Evolutionary conservation across 1,140 invertebrate genomes (phyloP).

Genomic region (Diploscapter pachys): DNA sequence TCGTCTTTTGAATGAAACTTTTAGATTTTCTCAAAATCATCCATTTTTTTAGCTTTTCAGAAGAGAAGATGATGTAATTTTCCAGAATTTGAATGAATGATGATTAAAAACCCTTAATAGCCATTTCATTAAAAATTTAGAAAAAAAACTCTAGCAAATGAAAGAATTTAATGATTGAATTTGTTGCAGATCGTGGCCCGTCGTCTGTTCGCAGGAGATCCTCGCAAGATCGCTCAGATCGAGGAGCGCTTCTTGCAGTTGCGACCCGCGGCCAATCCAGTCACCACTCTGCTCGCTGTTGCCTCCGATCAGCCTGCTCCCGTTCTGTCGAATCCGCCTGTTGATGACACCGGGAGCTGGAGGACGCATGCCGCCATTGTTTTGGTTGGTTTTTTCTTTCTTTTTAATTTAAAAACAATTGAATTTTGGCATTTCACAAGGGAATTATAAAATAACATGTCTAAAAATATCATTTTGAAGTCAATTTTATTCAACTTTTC

Average conservation of each 20-base stretch:
- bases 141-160: too few species aligned
- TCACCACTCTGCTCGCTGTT: constrained; percentile 27
- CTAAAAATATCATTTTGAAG: too few species aligned
- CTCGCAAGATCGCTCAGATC: constrained; percentile 23
- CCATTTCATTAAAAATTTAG: too few species aligned
- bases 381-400: constrained; percentile 7
- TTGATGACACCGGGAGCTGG: constrained; percentile 25
- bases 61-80: too few species aligned
- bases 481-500: not conserved
- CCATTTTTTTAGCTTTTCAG: too few species aligned
- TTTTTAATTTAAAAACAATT: too few species aligned
- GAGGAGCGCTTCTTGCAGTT: constrained; percentile 18
- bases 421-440: too few species aligned
- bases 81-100: too few species aligned
- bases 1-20: not conserved
- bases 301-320: constrained; percentile 23
- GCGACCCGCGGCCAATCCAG: constrained; percentile 23
- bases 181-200: constrained; percentile 1
- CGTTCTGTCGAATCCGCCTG: constrained; percentile 16
- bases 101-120: too few species aligned
- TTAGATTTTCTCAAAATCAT: too few species aligned
- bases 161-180: too few species aligned
- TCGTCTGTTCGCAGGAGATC: constrained; percentile 13
- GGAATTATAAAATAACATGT: too few species aligned
- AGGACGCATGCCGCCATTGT: constrained; percentile 29